phyloP scores from a whole-genome alignment of 1,140 invertebrate genomes.

The Callitettix versicolor region DNA sequence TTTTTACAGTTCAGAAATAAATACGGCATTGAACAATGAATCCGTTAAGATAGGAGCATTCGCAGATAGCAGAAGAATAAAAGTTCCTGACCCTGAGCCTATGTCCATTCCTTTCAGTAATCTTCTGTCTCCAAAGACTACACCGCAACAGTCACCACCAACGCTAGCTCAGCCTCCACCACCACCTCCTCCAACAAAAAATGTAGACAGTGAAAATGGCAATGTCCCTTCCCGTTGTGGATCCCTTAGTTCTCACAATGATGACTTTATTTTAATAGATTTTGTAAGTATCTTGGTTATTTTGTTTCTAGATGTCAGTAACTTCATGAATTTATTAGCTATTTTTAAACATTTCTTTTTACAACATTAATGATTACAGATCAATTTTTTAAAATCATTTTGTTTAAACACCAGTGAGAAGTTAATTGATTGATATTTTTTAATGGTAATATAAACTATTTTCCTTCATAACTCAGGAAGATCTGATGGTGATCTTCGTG shows the following conservation, averaged over 20 bases:
- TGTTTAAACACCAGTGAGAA: no score
- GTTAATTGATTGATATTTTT: no score
- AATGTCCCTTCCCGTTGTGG: slow-evolving; percentile 36
- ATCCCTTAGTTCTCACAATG: slow-evolving; percentile 30
- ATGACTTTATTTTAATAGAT: slow-evolving; percentile 65
- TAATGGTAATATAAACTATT: no score
- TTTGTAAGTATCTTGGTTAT: slow-evolving; percentile 42
- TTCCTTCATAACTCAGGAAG: no score
- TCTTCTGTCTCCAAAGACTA: slow-evolving; percentile 37
- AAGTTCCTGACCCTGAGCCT: slow-evolving; percentile 39
- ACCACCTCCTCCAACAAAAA: slow-evolving; percentile 11
- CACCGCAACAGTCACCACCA: slow-evolving; percentile 32
- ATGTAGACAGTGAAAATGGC: slow-evolving; percentile 36
- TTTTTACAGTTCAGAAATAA: slow-evolving; percentile 21
- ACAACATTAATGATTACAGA: no score
- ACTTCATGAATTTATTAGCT: no score
- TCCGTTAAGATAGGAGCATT: slow-evolving; percentile 48
- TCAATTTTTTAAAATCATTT: no score
- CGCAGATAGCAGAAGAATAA: slow-evolving; percentile 39
- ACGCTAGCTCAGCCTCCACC: slow-evolving; percentile 9
- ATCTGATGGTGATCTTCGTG: no score
- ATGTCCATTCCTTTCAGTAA: slow-evolving; percentile 56
- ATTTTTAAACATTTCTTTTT: background rate
- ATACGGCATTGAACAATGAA: slow-evolving; percentile 8
- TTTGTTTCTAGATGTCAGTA: slow-evolving; percentile 1